Evolutionary conservation across 1,140 invertebrate species (phyloP).

Genomic region (Zeugodacus cucurbitae): DNA sequence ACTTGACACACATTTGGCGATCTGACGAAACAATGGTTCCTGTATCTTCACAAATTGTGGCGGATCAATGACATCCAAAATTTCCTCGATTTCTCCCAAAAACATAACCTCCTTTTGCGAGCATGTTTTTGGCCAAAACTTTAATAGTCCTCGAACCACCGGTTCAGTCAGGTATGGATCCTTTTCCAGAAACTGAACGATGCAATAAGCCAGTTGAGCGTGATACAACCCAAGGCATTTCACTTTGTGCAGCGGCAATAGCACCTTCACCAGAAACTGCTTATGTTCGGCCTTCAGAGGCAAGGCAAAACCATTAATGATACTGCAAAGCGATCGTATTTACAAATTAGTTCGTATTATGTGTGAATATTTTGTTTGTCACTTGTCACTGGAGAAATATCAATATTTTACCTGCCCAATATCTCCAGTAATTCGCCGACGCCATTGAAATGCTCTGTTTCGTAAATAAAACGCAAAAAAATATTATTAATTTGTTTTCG

Average conservation of each 20-base stretch:
- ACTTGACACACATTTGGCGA: conserved; percentile 97
- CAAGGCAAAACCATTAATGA: conserved; percentile 98
- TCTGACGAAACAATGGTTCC: conserved; percentile 95
- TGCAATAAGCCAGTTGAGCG: conserved; percentile 98
- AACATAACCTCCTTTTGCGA: conserved; percentile 99
- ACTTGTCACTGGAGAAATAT: neutral
- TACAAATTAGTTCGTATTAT: neutral
- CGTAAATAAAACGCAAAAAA: conserved; percentile 98
- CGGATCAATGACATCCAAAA: conserved; percentile 98
- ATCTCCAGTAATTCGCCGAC: conserved; percentile 99
- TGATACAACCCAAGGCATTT: conserved; percentile 93
- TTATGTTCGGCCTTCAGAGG: conserved; percentile 97
- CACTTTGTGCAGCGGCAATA: conserved; percentile 98
- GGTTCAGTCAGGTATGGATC: conserved; percentile 96
- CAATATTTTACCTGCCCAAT: conserved; percentile 79
- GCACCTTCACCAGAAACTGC: conserved; percentile 97
- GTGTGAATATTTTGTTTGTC: neutral
- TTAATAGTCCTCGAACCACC: conserved; percentile 94
- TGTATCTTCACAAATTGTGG: conserved; percentile 98
- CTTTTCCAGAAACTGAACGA: conserved; percentile 99
- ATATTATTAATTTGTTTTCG: conserved; percentile 99
- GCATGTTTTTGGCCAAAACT: conserved; percentile 99
- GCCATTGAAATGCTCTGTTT: conserved; percentile 99
- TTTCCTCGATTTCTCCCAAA: conserved; percentile 97
- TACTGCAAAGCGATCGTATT: conserved; percentile 72